Base-by-base conservation (phyloP, 1,140 invertebrate genomes). In the Macrobrachium nipponense region DNA sequence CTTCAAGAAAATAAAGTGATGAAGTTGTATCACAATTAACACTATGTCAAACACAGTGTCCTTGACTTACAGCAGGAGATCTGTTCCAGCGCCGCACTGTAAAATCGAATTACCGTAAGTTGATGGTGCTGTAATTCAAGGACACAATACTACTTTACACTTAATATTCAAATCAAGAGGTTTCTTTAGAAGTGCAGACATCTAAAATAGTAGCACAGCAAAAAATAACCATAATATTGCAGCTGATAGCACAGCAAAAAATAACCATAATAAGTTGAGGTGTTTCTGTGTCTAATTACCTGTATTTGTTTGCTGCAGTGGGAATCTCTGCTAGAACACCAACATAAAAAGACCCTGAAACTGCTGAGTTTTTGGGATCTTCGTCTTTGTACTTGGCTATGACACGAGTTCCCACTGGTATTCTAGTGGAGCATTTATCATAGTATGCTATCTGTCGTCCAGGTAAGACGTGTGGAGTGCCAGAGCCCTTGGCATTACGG, bases 311-410 rank as follows among this genome's bases (percentile, higher is more conserved):
- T 62, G 94, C 94, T 0, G 93, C 92, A 90, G 95, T 96, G 0
- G 96, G 95, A 23, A 96, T 94, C 90, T 98, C 97, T 0, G 96
- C 97, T 43, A 98, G 94, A 58, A 98, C 94, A 15, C 97, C 97
- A 14, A 96, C 95, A 92, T 97, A 98, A 90, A 94, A 97, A 0
- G 93, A 89, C 77, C 92, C 91, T 66, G 90, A 90, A n/a, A 90
- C 91, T 10, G 86, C 82, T 18, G 85, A 82, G 20, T 90, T 91
- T 23, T 91, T 89, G 2, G 90, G 89, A 20, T 91, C 90, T 17
- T 93, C 92, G 90, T 96, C 95, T 88, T 94, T 94, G 90, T 97
- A 98, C 72, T 95, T 91, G 2, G 97, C 97, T 86, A 98, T 95
- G 12, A 98, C 95, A 72, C 97, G 92, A 1, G 95, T 95, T 80